Evolutionary conservation across 1,140 invertebrate genomes (phyloP).

Genomic region (Bombus turneri): DNA sequence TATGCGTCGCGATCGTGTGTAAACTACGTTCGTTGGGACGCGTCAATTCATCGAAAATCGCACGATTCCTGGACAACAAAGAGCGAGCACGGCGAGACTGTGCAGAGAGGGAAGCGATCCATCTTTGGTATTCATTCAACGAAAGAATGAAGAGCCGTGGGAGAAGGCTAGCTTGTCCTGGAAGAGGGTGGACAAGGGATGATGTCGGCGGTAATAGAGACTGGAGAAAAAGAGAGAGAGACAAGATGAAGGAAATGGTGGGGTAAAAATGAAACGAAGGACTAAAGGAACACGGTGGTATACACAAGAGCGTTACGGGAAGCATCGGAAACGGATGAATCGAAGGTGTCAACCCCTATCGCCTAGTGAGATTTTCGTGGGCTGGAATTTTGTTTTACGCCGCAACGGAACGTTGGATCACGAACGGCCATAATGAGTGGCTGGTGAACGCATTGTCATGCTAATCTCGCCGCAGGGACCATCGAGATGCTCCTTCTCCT

Average conservation of each 20-base stretch:
- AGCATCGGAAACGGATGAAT: constrained; percentile 53
- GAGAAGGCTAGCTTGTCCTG: constrained; percentile 56
- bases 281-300: neutral
- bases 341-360: constrained; percentile 73
- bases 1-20: constrained; percentile 10
- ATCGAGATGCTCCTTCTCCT: constrained; percentile 60
- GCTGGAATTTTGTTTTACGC: constrained; percentile 75
- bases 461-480: constrained; percentile 74
- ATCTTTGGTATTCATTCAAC: constrained; percentile 77
- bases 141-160: constrained; percentile 70
- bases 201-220: constrained; percentile 51
- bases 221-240: constrained; percentile 33
- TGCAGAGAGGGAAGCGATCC: constrained; percentile 75
- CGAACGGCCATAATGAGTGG: constrained; percentile 78
- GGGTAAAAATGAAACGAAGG: constrained; percentile 31
- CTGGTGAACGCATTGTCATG: constrained; percentile 79
- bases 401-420: constrained; percentile 62
- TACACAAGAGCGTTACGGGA: neutral
- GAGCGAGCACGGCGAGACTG: constrained; percentile 25
- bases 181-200: constrained; percentile 49
- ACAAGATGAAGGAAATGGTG: neutral
- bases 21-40: constrained; percentile 49
- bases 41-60: constrained; percentile 75
- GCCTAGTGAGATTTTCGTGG: constrained; percentile 72
- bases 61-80: constrained; percentile 71